Base-by-base conservation (phyloP, 2,888 invertebrate genomes). In the Drosophila austrosaltans region DNA sequence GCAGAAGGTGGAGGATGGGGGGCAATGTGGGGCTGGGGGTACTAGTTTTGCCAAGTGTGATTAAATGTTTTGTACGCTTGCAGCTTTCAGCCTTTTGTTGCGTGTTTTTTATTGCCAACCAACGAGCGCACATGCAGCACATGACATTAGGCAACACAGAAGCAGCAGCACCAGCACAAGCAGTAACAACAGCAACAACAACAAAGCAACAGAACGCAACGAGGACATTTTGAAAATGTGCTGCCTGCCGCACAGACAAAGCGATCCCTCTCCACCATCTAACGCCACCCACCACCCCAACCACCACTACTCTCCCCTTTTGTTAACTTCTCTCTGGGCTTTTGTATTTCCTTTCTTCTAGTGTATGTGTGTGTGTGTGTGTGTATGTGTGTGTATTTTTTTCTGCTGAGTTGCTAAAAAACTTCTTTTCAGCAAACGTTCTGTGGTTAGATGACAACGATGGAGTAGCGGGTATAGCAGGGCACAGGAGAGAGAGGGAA, bases 351-450 rank as follows among this genome's bases (percentile, higher is more conserved):
- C 74, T 75, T 74, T 73, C 74, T 69, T 80, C 56, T 69, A 58
- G 8, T 7, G 16, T 48, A 6, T 48, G 10, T 48, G 1, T 48
- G 48, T 48, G 48, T 25, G 48, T 48, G 25, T 48, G 25, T 48
- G 20, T 20, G 16, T 44, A 6, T 48, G 8, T 48, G 48, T 25
- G 25, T 48, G 25, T 48, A 2, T 69, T n/a, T 60, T 76, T 76
- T 77, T 87, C 73, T 89, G 88, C 85, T 84, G 85, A 85, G 82
- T 85, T 85, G 89, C 87, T 84, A 82, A 88, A 82, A 89, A 85
- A 89, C 87, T 89, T 85, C 85, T 82, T 85, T 89, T 81, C 87
- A 84, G 82, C 83, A 85, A 87, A 85, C 76, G 84, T 64, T 75
- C 69, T 75, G 79, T 60, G 87, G 83, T 76, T 59, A 60, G 60